Base-by-base conservation (phyloP, 2,888 invertebrate genomes). In the Xestobium rufovillosum region DNA sequence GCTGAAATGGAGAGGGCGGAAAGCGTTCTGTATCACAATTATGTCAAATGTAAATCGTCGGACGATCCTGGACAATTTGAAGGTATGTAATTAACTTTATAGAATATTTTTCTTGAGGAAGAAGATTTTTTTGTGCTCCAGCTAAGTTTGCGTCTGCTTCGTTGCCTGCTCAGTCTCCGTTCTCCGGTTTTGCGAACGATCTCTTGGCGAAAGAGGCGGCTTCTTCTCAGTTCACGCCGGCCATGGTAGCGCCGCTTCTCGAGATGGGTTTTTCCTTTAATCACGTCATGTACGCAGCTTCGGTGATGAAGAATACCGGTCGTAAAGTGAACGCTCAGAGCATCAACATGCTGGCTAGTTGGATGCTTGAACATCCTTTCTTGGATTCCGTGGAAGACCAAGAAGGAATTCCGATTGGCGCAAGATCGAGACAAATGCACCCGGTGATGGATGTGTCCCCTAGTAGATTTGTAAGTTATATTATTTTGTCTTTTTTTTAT, bases 331-430 rank as follows among this genome's bases (percentile, higher is more conserved):
- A 54, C 42, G 59, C 71, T 1, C 68, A 70, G 28, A 68, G 69
- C n/a, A 68, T 76, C 10, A 76, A 74, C 52, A 68, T 68, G 49
- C 53, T 78, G 34, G 76, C 75, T 3, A 74, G 73, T 3, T 78
- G 77, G 77, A 76, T 78, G 76, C 58, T 78, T 35, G 77, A 78
- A 48, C 73, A 78, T 57, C 76, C 76, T 0, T n/a, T n/a, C n/a
- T n/a, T n/a, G n/a, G n/a, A n/a, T n/a, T n/a, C n/a, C n/a, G n/a
- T n/a, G n/a, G n/a, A n/a, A n/a, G n/a, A n/a, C n/a, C n/a, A n/a
- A n/a, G n/a, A n/a, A n/a, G n/a, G n/a, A n/a, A n/a, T n/a, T n/a
- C n/a, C n/a, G n/a, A n/a, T n/a, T n/a, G n/a, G n/a, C n/a, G n/a
- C n/a, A n/a, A n/a, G n/a, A n/a, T n/a, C n/a, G n/a, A n/a, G n/a